These are phyloP conservation scores for Macquaria australasica DNA, from an alignment of 2,113 vertebrate genomes.

Conservation along the genomic window DNA sequence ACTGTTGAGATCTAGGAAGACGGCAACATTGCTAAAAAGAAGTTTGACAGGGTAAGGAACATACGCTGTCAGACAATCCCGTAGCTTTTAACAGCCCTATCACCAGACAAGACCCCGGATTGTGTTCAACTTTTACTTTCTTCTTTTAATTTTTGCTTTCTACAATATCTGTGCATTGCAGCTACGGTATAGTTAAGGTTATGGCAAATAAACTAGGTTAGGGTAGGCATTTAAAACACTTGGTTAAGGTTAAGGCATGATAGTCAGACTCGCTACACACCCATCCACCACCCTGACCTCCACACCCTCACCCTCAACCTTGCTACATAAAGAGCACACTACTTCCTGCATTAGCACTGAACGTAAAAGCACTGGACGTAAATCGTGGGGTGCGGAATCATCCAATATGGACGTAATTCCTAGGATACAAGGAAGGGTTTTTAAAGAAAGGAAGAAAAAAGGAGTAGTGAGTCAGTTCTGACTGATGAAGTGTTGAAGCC, in stretches of 20 bases:
- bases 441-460: neutral
- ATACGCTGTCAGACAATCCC: neutral
- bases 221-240: neutral
- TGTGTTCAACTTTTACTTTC: too few relatives aligned
- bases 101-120: too few relatives aligned
- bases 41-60: neutral
- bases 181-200: neutral
- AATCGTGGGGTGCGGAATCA: neutral
- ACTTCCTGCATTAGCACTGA: neutral
- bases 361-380: neutral
- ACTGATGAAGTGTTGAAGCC: neutral
- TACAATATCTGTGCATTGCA: too few relatives aligned
- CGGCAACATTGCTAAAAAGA: neutral
- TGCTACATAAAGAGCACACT: neutral
- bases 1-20: neutral
- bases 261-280: neutral
- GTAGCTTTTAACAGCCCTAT: too few relatives aligned
- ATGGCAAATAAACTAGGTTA: neutral
- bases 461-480: slow-evolving; percentile 1
- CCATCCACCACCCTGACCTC: slow-evolving; percentile 10
- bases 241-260: neutral
- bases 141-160: too few relatives aligned
- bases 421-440: neutral
- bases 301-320: neutral
- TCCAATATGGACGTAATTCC: neutral